Evolutionary conservation across 1,140 invertebrate genomes (phyloP), one percentile per base, ranked within the genome.

Genomic region (Rhopalosiphum padi): DNA sequence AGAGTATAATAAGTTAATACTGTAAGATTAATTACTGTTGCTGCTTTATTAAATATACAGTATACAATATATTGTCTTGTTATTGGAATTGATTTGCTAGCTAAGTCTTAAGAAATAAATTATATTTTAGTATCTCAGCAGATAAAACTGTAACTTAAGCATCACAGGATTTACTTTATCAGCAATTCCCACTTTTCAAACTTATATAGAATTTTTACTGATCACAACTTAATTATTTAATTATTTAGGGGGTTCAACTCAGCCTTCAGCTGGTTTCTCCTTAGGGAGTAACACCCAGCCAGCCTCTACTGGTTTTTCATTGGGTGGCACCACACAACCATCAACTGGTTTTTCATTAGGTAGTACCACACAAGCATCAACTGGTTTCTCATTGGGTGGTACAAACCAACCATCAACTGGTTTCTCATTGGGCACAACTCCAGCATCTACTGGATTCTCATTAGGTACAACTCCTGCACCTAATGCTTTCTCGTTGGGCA

Each of bases 261-360:
- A 83, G 48, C 35, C 90, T 23, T 8, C 89, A 60, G 89, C 35
- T 23, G 55, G 55, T 35, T 90, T 53, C 8, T 90, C 37, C 11
- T 53, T 53, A 25, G 37, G 89, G 11, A 46, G 41, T 22, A 91
- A 43, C 25, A 55, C 68, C 25, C 82, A 86, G 86, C 22, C 82
- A 21, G 15, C 60, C n/a, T 55, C 91, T 86, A 51, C 91, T 37
- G 89, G 87, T 55, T 94, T 83, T 21, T 85, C 91, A 23, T 85
- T 92, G 11, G 91, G 82, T 48, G 35, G 43, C 21, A 82, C 68
- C 5, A 68, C 46, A 82, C 30, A 68, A 53, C 30, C 60, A 30
- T 6, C 90, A n/a, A 77, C 90, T 51, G 11, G 90, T 37, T 92
- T 92, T 83, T 51, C 90, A 35, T 51, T 92, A 51, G 46, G 90